A percentile compares a stretch with the other conserved stretches of the same genome.
Evolutionary conservation across 2,888 invertebrate genomes (phyloP).

Genomic region (Alcis repandata): DNA sequence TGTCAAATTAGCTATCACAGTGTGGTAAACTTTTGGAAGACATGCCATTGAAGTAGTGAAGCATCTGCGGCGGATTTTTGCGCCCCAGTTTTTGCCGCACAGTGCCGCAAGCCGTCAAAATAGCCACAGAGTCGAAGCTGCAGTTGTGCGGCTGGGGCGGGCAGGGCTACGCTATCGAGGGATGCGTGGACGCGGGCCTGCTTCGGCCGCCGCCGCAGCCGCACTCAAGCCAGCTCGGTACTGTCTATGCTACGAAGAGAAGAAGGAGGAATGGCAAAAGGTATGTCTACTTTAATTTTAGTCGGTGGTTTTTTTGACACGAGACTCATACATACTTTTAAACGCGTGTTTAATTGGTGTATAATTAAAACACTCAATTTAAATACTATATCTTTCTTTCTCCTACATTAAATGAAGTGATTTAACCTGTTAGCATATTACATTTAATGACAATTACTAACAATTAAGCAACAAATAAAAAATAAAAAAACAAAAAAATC

Average conservation of each 20-base stretch:
- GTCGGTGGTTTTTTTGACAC: background rate
- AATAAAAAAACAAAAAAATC: too few relatives aligned
- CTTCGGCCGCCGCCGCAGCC: conserved; percentile 92
- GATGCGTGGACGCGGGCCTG: conserved; percentile 91
- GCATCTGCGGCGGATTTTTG: conserved; percentile 21
- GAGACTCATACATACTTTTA: too few relatives aligned
- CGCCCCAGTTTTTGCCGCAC: conserved; percentile 25
- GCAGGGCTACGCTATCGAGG: conserved; percentile 87
- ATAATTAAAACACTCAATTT: too few relatives aligned
- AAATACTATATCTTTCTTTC: too few relatives aligned
- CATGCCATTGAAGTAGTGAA: conserved; percentile 23
- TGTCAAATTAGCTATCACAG: background rate
- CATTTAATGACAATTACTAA: too few relatives aligned
- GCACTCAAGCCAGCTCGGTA: conserved; percentile 95
- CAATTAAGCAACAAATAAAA: too few relatives aligned
- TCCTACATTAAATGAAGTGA: too few relatives aligned
- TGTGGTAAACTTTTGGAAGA: background rate
- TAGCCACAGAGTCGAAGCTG: conserved; percentile 82
- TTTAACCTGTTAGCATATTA: too few relatives aligned
- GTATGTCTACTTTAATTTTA: conserved; percentile 84
- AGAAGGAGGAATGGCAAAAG: conserved; percentile 98
- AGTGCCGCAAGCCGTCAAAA: conserved; percentile 72
- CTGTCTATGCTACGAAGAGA: conserved; percentile 98
- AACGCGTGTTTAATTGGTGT: too few relatives aligned
- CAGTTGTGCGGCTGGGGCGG: conserved; percentile 82